Evolutionary conservation across 2,797 vertebrate genomes (phyloP), one percentile per base, ranked within the genome.

Genomic region (Sus cebifrons): DNA sequence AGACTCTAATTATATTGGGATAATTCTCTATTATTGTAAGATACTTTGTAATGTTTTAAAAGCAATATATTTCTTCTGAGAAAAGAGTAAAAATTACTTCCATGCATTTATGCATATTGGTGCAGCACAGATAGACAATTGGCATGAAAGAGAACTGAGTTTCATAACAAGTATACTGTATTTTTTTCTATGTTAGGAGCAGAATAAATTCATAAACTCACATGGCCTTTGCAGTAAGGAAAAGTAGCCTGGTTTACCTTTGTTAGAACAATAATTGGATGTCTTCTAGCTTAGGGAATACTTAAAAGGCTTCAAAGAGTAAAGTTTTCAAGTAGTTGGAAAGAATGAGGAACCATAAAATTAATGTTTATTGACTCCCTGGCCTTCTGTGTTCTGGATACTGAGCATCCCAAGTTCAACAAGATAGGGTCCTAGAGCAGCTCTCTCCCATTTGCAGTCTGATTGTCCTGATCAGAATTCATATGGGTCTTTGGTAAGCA

Each of bases 271-370:
- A 78, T 29, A 78, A 79, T 62, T 58, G 49, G 29, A 32, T 71
- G 13, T 15, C 27, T 79, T 84, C 49, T 93, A 82, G 17, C 29
- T 94, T 84, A 86, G 16, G 16, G 36, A 71, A 73, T 83, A 23
- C 58, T 81, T 70, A 85, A 58, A 79, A 71, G 4, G 4, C 14
- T 84, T 78, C 21, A 62, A 21, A 82, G 84, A 77, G 82, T 49
- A 89, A 94, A 95, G 44, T 97, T 94, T 91, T 65, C 36, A 96
- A 94, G 29, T 4, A 52, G 2, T 82, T 92, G 0, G 15, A 86
- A 74, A 84, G 44, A 87, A 70, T 44, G 36, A 91, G 23, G 58
- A 88, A 52, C 86, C 32, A n/a, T 75, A 94, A 40, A 60, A 36
- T 94, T 78, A 78, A 70, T 2, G 32, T 70, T 73, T 87, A 65